Evolutionary conservation across 2,113 vertebrate genomes (phyloP), one percentile per base, ranked within the genome.

Genomic region (Candoia aspera): DNA sequence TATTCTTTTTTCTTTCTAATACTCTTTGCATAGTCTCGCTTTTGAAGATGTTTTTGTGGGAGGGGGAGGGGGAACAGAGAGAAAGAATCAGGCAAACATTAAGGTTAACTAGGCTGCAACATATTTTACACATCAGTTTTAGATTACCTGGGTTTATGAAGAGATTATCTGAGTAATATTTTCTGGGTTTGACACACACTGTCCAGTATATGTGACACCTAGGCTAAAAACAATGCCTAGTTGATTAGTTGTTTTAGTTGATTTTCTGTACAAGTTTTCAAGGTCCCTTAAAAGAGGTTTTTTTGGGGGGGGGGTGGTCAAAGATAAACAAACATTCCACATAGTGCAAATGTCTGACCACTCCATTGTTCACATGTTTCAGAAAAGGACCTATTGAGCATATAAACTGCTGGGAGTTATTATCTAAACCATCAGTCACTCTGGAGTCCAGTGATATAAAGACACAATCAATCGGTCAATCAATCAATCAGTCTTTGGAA

Each of bases 111-210:
- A 42, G 94, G 68, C 93, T 92, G 92, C 57, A 89, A 86, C 92
- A 93, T 58, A 88, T 57, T 86, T 84, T 95, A 90, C 58, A 64
- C 94, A 94, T 90, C 85, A 49, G 64, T 94, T 95, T 94, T 91
- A 93, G 57, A 49, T 60, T 89, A 90, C 87, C 90, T 86, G 57
- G 17, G 0, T 55, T 93, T 94, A 86, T 73, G 93, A 55, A 64
- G 91, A 95, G 89, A 37, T 79, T 54, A 57, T 53, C 29, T 79
- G 4, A 79, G 26, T 8, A 33, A 29, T 49, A 54, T 46, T 89
- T 49, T 53, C 49, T 42, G 3, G 53, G 15, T 23, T 15, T 29
- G 46, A 73, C 9, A 73, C n/a, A 10, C 54, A 42, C 29, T 12
- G 29, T 49, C 46, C 46, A 49, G 46, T 49, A 49, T 49, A 49